Base-by-base conservation (phyloP, 64 coral and sea anemone genomes). In the Astreopora myriophthalma region DNA sequence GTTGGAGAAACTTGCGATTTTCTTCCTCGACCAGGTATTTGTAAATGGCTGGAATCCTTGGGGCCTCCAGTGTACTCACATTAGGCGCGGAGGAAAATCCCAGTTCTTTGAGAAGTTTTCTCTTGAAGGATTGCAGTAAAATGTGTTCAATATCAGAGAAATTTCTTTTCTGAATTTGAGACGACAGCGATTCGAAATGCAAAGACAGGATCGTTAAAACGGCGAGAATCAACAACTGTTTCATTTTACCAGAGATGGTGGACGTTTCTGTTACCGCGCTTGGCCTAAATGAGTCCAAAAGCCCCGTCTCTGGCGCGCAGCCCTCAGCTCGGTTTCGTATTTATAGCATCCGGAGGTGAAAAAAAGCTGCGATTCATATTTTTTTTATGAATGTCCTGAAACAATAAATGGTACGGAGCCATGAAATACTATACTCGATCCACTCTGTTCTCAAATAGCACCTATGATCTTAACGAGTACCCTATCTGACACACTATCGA, bases 21-120 rank as follows among this genome's bases (percentile, higher is more conserved):
- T 83, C 55, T 36, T 17, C 52, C 3, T 83, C 79, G 20, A 83
- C 32, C 22, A 64, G 12, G 34, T 36, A 10, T 39, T 65, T 83
- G 79, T 24, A 38, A 64, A 83, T 38, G 8, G 17, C 3, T 26
- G 79, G 79, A 83, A 65, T 24, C 79, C 38, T 83, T 4, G 55
- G 57, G 17, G 6, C 30, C 33, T 63, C 24, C 20, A 14, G 4
- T 12, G 32, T 23, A 13, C 31, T 64, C 17, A 83, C 12, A 23
- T 83, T 64, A 1, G 79, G 79, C 7, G 34, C 57, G 17, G 79
- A 62, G 3, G 57, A 64, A 35, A 83, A 38, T 10, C 79, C 79
- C 31, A 83, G 10, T 34, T 83, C 79, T 64, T 64, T 83, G 22
- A 83, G 79, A 10, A 83, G 33, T 64, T 65, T 83, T 83, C 26